Conservation (phyloP, 92 coral and sea anemone species). For the Montipora capitata region DNA sequence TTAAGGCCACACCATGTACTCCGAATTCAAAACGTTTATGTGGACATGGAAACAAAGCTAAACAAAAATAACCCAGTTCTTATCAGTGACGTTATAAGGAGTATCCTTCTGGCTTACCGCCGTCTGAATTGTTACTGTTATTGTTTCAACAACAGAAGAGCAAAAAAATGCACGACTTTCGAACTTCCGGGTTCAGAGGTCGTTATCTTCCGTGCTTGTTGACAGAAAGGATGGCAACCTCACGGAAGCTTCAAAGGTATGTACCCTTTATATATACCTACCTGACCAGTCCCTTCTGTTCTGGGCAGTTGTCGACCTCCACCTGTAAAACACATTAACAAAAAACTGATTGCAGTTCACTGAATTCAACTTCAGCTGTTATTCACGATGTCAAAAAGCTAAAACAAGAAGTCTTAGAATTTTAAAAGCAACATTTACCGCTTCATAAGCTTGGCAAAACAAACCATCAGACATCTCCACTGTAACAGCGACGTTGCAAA, state of each 20-base stretch:
- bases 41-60: too few species aligned
- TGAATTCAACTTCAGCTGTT: too few species aligned
- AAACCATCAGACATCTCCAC: conserved; percentile 81
- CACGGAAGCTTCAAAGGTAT: background rate
- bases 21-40: too few species aligned
- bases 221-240: background rate
- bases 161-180: too few species aligned
- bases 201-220: too few species aligned
- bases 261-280: background rate
- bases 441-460: conserved; percentile 57
- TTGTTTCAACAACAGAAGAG: too few species aligned
- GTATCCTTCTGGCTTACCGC: too few species aligned
- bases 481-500: conserved; percentile 72
- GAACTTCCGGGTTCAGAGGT: too few species aligned
- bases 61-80: too few species aligned
- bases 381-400: background rate
- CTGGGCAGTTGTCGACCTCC: conserved; percentile 79
- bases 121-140: too few species aligned
- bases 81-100: too few species aligned
- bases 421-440: conserved; percentile 32
- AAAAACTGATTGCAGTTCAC: background rate
- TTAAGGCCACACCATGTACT: too few species aligned
- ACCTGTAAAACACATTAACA: conserved; percentile 53
- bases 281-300: conserved; percentile 83
- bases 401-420: background rate